Base-by-base conservation (phyloP, 1,140 invertebrate species). In the Aphis gossypii region DNA sequence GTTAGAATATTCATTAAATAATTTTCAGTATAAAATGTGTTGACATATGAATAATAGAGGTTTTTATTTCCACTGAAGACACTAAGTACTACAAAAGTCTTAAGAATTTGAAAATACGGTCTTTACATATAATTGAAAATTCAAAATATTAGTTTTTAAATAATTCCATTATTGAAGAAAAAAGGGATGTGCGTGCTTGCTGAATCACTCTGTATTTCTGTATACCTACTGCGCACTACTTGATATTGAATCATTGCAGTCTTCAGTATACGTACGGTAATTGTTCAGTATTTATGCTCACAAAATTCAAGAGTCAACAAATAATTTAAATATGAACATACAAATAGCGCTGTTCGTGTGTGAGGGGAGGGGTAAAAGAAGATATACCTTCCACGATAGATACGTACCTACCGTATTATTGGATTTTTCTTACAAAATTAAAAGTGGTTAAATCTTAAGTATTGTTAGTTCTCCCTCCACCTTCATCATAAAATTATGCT, bases 321-420 rank as follows among this genome's bases (percentile, higher is more conserved):
- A 76, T n/a, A 76, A 76, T 76, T n/a, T 76, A n/a, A 68, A n/a
- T 68, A 76, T 76, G 60, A n/a, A 76, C 60, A 18, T 68, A 68
- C 11, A 68, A n/a, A 68, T 14, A 56, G 0, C 56, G 1, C 8
- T 25, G 56, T 56, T 4, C 3, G 56, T 30, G 8, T 7, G 2
- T 11, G 23, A 7, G 56, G 8, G 56, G 14, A 51, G 46, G 46
- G 46, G 18, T 14, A 51, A 51, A 51, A 20, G 3, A 18, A 51
- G 14, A 18, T 51, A 25, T 60, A 25, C 56, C 25, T 60, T 30
- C 11, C 56, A 60, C 56, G 3, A 18, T 76, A 76, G 30, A 76
- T 76, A 18, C 0, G 11, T 46, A 46, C 9, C 4, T 35, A 18
- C 4, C 14, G 60, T 60, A 60, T 60, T 30, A 30, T 60, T 60